phyloP scores from a whole-genome alignment of 2,888 invertebrate genomes.

The Drosophila recens region DNA sequence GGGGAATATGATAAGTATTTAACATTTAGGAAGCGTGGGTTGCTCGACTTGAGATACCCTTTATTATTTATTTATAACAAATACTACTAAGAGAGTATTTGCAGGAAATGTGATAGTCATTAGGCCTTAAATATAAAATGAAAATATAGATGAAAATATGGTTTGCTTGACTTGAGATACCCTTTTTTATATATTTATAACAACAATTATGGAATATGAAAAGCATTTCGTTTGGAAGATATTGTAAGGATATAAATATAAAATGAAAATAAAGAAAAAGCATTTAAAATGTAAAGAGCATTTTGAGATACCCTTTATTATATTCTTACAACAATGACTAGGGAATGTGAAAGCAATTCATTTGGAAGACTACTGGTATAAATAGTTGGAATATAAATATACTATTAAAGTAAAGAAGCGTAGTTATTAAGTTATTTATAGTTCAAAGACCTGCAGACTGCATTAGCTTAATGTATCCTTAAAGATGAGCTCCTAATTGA shows the following conservation, averaged over 20 bases:
- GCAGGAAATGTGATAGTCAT: background rate
- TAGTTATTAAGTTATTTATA: background rate
- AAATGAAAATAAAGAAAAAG: background rate
- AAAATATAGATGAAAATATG: too few relatives aligned
- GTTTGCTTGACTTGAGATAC: too few relatives aligned
- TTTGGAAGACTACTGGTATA: background rate
- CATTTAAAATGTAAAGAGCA: background rate
- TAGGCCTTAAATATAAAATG: too few relatives aligned
- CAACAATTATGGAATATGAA: too few relatives aligned
- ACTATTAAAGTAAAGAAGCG: background rate
- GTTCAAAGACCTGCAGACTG: background rate
- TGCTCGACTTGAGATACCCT: background rate
- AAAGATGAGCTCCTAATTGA: constrained; percentile 3
- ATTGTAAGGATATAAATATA: too few relatives aligned
- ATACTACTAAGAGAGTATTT: background rate
- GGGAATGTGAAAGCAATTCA: background rate
- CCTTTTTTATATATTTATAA: too few relatives aligned
- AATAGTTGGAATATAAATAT: background rate
- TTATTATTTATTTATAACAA: background rate
- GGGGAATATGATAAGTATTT: constrained; percentile 22
- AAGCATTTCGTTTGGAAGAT: too few relatives aligned
- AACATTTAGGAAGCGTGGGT: background rate
- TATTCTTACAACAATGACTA: background rate
- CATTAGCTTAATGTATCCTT: background rate
- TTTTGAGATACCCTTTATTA: background rate